Evolutionary conservation across 2,113 vertebrate genomes (phyloP).

Genomic region (Python bivittatus): DNA sequence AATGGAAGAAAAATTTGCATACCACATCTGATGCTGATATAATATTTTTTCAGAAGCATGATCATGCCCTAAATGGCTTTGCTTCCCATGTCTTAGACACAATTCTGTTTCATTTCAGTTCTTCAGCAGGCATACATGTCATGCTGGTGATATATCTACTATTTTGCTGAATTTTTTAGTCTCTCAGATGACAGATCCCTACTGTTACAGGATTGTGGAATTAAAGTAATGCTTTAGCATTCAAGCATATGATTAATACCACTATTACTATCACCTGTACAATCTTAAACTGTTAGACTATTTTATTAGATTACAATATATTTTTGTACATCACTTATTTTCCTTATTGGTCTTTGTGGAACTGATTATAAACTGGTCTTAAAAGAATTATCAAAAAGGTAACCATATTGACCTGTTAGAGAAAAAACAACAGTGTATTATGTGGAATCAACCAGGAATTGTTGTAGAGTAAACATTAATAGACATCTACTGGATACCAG

Average conservation of each 20-base stretch:
- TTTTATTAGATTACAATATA: not conserved
- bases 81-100: not conserved
- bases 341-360: not conserved
- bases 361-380: not conserved
- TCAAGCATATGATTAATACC: not conserved
- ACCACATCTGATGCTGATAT: not conserved
- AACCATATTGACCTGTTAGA: not conserved
- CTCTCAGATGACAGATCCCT: not conserved
- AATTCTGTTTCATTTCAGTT: not conserved
- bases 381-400: not conserved
- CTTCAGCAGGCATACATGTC: not conserved
- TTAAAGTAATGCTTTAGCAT: not conserved
- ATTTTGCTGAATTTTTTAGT: not conserved
- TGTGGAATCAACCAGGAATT: not conserved
- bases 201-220: not conserved
- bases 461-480: not conserved
- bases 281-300: not conserved
- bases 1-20: not conserved
- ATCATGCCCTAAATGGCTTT: not conserved
- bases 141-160: not conserved
- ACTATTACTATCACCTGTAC: not conserved
- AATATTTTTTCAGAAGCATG: not conserved
- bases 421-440: not conserved
- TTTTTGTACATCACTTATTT: not conserved
- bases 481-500: not conserved